Base-by-base conservation (phyloP, 2,113 vertebrate genomes). In the Podiceps cristatus region DNA sequence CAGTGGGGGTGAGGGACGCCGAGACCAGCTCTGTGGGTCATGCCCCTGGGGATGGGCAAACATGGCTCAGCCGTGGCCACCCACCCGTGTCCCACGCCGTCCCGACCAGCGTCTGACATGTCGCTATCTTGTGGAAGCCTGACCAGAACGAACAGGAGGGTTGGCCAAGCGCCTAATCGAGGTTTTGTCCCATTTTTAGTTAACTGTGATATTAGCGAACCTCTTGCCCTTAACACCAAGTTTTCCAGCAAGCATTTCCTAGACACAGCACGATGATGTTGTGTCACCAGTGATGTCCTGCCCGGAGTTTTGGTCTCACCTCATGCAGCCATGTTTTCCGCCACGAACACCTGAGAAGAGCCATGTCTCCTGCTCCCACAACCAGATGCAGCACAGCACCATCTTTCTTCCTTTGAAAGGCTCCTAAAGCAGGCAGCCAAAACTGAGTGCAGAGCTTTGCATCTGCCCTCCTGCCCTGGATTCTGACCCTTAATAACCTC, bases 21-120 rank as follows among this genome's bases (percentile, higher is more conserved):
- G 0, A 15, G 5, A 1, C 10, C 1, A 0, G 6, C n/a, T 25
- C 20, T 1, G 9, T 5, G 52, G 35, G 4, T 35, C 1, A 1
- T 10, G 29, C 42, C 11, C 42, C 42, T 42, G 42, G 42, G 42
- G 42, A 42, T 11, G 13, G 42, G 42, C 45, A 18, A 0, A 1
- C 33, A 6, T 1, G 6, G 37, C 35, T 53, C 37, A 42, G 42
- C 42, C 11, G 11, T 42, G 42, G 42, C 42, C 42, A 42, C 42
- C 42, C 42, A 42, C 42, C 11, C 42, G 42, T 42, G 42, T 42
- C 42, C 42, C 9, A 42, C 42, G 11, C 42, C 42, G 11, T 14
- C 42, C 42, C 42, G 42, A 14, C 17, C 0, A 0, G 2, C 4
- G 4, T 22, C 35, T 0, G 0, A 10, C 13, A 4, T 0, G 3